Conservation (phyloP, 2,113 vertebrate species). For the Ornithorhynchus anatinus region DNA sequence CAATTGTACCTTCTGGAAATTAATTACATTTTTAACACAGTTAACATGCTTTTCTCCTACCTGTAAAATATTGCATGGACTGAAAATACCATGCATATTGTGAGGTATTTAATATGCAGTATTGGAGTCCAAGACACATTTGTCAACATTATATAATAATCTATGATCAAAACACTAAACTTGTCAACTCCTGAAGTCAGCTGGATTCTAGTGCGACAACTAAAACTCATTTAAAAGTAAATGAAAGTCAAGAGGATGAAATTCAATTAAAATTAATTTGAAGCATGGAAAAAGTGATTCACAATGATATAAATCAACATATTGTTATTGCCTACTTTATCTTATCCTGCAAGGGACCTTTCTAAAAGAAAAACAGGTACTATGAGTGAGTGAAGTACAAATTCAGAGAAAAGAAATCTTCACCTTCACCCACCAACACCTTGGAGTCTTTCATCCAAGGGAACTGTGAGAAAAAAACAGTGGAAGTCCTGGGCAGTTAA, state of each 20-base stretch:
- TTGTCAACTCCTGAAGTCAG: slow-evolving; percentile 68
- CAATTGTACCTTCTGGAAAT: slow-evolving; percentile 48
- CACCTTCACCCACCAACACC: slow-evolving; percentile 57
- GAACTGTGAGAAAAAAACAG: slow-evolving; percentile 43
- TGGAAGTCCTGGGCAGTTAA: slow-evolving; percentile 44
- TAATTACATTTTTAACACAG: slow-evolving; percentile 43
- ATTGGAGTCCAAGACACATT: slow-evolving; percentile 56
- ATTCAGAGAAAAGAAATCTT: slow-evolving; percentile 39
- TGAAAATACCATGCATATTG: slow-evolving; percentile 31
- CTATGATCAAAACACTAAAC: slow-evolving; percentile 70
- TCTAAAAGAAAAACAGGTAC: slow-evolving; percentile 46
- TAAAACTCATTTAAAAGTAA: slow-evolving; percentile 77
- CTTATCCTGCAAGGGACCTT: slow-evolving; percentile 61
- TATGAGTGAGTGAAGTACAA: slow-evolving; percentile 50
- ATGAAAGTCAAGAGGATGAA: slow-evolving; percentile 78
- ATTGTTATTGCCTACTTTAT: slow-evolving; percentile 66
- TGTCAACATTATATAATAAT: slow-evolving; percentile 67
- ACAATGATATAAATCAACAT: slow-evolving; percentile 68
- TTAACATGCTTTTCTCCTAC: slow-evolving; percentile 34
- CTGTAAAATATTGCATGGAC: slow-evolving; percentile 31
- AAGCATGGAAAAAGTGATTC: slow-evolving; percentile 68
- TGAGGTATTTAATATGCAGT: slow-evolving; percentile 50
- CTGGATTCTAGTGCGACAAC: slow-evolving; percentile 64
- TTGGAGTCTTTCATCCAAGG: not conserved
- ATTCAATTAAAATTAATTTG: slow-evolving; percentile 79